Conservation (phyloP, 2,888 invertebrate species). For the Hirudinaria manillensis region DNA sequence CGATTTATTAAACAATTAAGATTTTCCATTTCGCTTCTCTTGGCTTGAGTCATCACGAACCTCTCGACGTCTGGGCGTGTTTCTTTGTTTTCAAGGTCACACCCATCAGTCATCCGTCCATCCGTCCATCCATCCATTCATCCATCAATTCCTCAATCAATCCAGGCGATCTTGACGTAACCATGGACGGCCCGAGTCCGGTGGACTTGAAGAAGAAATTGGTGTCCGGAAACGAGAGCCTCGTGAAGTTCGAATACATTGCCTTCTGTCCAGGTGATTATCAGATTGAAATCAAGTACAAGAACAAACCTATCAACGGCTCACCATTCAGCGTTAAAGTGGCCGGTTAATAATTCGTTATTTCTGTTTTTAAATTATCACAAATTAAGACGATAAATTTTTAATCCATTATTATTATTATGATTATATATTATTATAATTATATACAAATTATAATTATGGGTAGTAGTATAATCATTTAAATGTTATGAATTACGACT, state of each 20-base stretch:
- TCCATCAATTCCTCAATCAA: neutral
- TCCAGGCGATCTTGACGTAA: conserved; percentile 2
- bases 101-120: neutral
- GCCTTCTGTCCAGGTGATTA: conserved; percentile 96
- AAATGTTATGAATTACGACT: too few relatives aligned
- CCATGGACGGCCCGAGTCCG: conserved; percentile 20
- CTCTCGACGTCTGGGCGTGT: too few relatives aligned
- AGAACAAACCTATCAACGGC: conserved; percentile 87
- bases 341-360: conserved; percentile 57
- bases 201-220: neutral
- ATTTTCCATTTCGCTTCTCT: too few relatives aligned
- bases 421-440: too few relatives aligned
- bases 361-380: too few relatives aligned
- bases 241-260: conserved; percentile 50
- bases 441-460: too few relatives aligned
- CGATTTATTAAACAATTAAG: too few relatives aligned
- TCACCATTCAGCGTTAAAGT: conserved; percentile 82
- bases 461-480: too few relatives aligned
- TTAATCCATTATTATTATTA: too few relatives aligned
- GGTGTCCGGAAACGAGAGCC: neutral
- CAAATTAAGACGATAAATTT: too few relatives aligned
- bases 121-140: neutral
- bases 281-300: conserved; percentile 83
- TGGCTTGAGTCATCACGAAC: too few relatives aligned
- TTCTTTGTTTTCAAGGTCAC: neutral